Conservation (phyloP, 2,888 invertebrate genomes). For the Melanargia galathea region DNA sequence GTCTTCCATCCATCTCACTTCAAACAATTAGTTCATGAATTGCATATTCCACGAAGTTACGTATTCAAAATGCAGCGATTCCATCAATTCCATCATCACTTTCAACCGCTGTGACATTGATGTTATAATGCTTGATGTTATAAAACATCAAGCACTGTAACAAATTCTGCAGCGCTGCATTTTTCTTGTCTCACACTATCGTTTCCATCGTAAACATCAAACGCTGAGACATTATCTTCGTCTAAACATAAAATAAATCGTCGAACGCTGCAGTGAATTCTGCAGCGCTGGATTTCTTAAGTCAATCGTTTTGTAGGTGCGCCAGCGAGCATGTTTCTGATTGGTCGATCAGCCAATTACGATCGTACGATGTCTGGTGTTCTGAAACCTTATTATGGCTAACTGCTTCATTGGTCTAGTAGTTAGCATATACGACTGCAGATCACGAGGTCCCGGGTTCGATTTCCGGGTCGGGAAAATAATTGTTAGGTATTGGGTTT, state of each 20-base stretch:
- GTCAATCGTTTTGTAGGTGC: constrained; percentile 32
- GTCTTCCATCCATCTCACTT: constrained; percentile 19
- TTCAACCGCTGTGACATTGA: constrained; percentile 19
- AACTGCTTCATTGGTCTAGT: too few relatives aligned
- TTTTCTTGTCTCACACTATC: not conserved
- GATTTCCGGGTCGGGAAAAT: too few relatives aligned
- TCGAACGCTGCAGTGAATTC: not conserved
- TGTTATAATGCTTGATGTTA: not conserved
- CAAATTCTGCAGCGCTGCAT: constrained; percentile 16
- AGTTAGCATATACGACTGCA: too few relatives aligned
- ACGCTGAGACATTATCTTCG: constrained; percentile 10
- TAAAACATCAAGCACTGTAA: constrained; percentile 15
- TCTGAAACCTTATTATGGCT: constrained; percentile 33
- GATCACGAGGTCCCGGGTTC: too few relatives aligned
- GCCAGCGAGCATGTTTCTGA: constrained; percentile 32
- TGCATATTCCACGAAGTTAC: constrained; percentile 14
- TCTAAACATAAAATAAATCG: not conserved
- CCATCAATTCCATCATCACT: not conserved
- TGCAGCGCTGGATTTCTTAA: constrained; percentile 17
- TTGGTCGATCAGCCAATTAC: constrained; percentile 27
- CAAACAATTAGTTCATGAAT: constrained; percentile 21
- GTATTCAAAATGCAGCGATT: not conserved
- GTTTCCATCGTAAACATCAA: not conserved
- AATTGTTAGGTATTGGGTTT: too few relatives aligned
- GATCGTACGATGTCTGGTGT: constrained; percentile 35